These are phyloP conservation scores for Hoplostethus atlanticus DNA, from an alignment of 2,797 vertebrate species.

Conservation along the genomic window DNA sequence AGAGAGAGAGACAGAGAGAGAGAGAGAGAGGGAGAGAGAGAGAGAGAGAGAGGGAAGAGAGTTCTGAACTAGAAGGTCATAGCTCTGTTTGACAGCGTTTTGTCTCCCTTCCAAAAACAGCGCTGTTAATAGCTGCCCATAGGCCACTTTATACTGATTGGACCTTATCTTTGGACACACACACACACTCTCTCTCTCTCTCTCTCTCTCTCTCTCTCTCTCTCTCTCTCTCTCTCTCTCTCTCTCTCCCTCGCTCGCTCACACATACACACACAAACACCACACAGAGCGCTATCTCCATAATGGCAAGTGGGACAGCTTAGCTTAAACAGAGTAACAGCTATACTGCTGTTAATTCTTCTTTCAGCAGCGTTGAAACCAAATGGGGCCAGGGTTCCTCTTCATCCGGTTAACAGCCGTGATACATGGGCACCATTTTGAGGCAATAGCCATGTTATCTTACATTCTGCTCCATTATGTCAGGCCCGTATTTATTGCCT, in stretches of 20 bases:
- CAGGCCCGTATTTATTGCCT: constrained; percentile 7
- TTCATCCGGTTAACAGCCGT: constrained; percentile 37
- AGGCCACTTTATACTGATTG: constrained; percentile 76
- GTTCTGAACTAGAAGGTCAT: constrained; percentile 73
- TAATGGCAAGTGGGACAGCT: constrained; percentile 35
- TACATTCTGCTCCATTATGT: neutral
- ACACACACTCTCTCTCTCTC: neutral
- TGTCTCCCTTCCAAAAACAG: constrained; percentile 74
- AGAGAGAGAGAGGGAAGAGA: constrained; percentile 36
- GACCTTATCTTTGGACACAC: constrained; percentile 67
- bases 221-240: too few relatives aligned
- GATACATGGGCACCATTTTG: constrained; percentile 1
- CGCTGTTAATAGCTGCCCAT: constrained; percentile 72
- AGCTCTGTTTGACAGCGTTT: constrained; percentile 74
- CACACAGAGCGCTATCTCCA: constrained; percentile 39
- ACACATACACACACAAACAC: constrained; percentile 43
- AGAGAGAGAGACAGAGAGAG: constrained; percentile 20
- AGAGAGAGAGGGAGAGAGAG: constrained; percentile 19
- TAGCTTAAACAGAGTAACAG: constrained; percentile 41
- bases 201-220: neutral
- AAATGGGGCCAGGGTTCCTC: constrained; percentile 5
- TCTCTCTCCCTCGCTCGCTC: neutral
- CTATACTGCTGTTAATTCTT: constrained; percentile 20
- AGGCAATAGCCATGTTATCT: neutral
- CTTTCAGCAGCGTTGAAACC: constrained; percentile 4